Base-by-base conservation (phyloP, 92 coral and sea anemone species). In the Siderastrea radians region DNA sequence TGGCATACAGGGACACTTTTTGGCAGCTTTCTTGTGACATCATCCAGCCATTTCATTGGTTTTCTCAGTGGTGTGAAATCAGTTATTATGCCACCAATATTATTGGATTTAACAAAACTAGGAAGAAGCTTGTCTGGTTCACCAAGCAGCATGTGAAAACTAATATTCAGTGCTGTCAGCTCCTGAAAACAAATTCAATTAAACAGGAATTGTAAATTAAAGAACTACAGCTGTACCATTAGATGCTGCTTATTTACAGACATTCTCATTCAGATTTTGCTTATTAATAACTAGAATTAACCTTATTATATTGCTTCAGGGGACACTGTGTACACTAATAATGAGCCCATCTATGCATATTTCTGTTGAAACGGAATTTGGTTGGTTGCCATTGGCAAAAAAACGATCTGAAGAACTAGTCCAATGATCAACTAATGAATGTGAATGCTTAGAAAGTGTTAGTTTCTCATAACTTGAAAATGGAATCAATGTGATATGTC, bases 91-190 rank as follows among this genome's bases (percentile, higher is more conserved):
- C 96, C 96, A 84, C 93, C 96, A 81, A 94, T 84, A 72, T 79
- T 62, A 48, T 83, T 26, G 8, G 85, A 82, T 46, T 91, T 69
- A 5, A 94, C 54, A 72, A 94, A 91, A 16, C 85, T 84, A 54
- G 95, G 89, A 58, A 94, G 82, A 17, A 86, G 88, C 45, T 47
- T 58, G 72, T 86, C 90, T 15, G 96, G 95, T 61, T 94, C 95
- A 74, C 96, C 96, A 88, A 94, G 95, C 72, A 92, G 91, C 83
- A 94, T 70, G 66, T 91, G 95, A 72, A 94, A 94, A 16, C 67
- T 75, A 19, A 94, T 88, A 72, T 85, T 81, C 45, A 94, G 88
- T 79, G 86, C 81, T 51, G 72, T 60, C 60, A 94, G 83, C 45
- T 94, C 96, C 96, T 94, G 67, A 45, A 6, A 82, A 45, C 11